Evolutionary conservation across 1,140 invertebrate genomes (phyloP).

Genomic region (Bathynomus jamesi): DNA sequence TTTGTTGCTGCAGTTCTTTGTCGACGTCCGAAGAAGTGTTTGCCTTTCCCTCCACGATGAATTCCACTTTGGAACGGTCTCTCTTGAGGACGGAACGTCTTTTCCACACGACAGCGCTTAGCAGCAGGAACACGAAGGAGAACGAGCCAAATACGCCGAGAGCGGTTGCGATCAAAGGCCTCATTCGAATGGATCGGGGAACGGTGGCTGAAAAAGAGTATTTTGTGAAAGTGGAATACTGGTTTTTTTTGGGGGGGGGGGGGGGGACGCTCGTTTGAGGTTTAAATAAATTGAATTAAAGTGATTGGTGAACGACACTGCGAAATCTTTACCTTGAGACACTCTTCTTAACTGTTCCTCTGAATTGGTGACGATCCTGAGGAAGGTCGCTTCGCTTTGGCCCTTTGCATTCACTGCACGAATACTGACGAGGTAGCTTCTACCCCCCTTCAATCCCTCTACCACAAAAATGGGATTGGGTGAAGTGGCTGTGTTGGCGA

Average conservation of each 20-base stretch:
- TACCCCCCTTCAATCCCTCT: conserved; percentile 49
- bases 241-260: too few species aligned
- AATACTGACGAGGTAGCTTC: conserved; percentile 62
- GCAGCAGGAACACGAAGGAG: background rate
- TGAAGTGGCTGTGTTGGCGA: conserved; percentile 28
- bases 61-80: background rate
- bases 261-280: too few species aligned
- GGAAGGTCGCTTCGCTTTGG: conserved; percentile 47
- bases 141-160: background rate
- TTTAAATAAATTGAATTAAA: too few species aligned
- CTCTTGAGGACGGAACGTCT: background rate
- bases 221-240: too few species aligned
- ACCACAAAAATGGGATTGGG: conserved; percentile 26
- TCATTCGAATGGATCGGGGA: background rate
- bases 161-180: background rate
- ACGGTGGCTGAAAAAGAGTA: too few species aligned
- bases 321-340: too few species aligned
- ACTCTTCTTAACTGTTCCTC: background rate
- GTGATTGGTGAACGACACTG: too few species aligned
- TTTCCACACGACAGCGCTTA: background rate
- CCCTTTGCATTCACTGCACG: conserved; percentile 82
- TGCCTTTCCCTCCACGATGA: background rate
- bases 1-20: background rate
- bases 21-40: background rate
- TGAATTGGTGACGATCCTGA: background rate